Evolutionary conservation across 2,888 invertebrate genomes (phyloP).

Genomic region (Barypeithes pellucidus): DNA sequence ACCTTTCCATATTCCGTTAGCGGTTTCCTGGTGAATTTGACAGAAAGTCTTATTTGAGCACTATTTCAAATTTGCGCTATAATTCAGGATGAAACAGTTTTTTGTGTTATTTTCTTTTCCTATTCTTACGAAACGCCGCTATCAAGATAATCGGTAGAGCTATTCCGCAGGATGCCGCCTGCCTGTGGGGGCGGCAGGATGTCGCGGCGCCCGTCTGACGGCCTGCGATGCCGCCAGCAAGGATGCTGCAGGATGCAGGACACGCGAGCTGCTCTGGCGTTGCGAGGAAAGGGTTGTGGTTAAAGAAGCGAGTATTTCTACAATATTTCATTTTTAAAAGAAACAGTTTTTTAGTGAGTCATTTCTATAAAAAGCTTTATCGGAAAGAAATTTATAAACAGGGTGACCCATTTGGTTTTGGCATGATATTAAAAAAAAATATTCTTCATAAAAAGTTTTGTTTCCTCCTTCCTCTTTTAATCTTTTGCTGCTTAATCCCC

Average conservation of each 20-base stretch:
- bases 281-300: conserved; percentile 3
- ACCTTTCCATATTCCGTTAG: too few relatives aligned
- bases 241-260: conserved; percentile 45
- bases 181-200: conserved; percentile 58
- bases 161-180: conserved; percentile 42
- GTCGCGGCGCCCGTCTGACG: conserved; percentile 65
- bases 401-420: too few relatives aligned
- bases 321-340: neutral
- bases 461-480: too few relatives aligned
- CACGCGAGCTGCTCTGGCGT: conserved; percentile 26
- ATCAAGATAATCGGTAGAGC: conserved; percentile 46
- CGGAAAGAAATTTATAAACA: too few relatives aligned
- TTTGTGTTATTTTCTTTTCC: conserved; percentile 29
- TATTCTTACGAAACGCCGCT: conserved; percentile 34
- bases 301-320: neutral
- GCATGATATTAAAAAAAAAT: too few relatives aligned
- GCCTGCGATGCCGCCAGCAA: conserved; percentile 58
- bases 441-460: too few relatives aligned
- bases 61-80: neutral
- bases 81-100: conserved; percentile 18
- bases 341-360: neutral
- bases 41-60: neutral
- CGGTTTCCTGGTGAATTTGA: neutral
- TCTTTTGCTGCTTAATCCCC: too few relatives aligned
- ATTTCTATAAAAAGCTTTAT: too few relatives aligned